Percentiles rank a stretch among this genome's conserved stretches.
Conservation (phyloP, 2,888 invertebrate species). For the Kuschelorhynchus macadamiae region DNA sequence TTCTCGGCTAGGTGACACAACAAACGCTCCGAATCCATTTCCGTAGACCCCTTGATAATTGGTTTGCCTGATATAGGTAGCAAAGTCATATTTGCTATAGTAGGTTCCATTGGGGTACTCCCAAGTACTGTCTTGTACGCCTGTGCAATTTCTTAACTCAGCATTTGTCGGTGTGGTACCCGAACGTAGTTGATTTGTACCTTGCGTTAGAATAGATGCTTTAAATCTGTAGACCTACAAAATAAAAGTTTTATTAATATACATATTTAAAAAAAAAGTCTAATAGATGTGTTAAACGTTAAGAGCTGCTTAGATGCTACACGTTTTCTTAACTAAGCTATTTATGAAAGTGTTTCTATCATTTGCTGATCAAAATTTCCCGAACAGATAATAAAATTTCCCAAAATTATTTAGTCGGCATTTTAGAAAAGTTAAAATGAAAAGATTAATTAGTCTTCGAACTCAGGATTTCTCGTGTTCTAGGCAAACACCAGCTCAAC, state of each 20-base stretch:
- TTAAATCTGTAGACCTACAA: constrained; percentile 10
- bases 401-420: no score
- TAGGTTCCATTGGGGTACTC: constrained; percentile 20
- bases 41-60: constrained; percentile 32
- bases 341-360: no score
- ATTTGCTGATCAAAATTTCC: no score
- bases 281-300: no score
- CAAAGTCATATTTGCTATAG: constrained; percentile 23
- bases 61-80: constrained; percentile 16
- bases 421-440: no score
- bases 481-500: no score
- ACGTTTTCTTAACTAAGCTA: no score
- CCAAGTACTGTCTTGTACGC: constrained; percentile 20
- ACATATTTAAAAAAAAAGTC: no score
- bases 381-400: no score
- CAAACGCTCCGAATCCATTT: constrained; percentile 31
- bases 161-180: constrained; percentile 18
- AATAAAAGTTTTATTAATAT: not conserved
- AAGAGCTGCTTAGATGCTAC: no score
- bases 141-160: constrained; percentile 4
- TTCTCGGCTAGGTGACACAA: constrained; percentile 32
- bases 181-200: constrained; percentile 7
- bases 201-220: not conserved
- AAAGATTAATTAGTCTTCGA: no score
- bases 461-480: no score